Evolutionary conservation across 2,888 invertebrate genomes (phyloP).

Genomic region (Tinea trinotella): DNA sequence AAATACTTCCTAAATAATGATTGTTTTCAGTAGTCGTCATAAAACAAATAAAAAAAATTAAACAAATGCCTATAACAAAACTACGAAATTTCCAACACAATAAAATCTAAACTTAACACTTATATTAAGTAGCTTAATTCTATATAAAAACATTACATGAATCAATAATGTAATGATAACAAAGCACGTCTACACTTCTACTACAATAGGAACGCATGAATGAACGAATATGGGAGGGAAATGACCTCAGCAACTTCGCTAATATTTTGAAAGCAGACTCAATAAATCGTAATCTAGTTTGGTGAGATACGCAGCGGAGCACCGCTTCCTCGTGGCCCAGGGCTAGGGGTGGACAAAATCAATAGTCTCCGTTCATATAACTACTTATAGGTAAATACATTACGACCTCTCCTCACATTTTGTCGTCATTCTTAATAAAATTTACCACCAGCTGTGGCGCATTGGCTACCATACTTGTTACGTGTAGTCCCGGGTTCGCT

Average conservation of each 20-base stretch:
- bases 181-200: not conserved
- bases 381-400: slow-evolving; percentile 38
- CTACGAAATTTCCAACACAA: too few relatives aligned
- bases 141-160: not conserved
- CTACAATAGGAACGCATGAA: slow-evolving; percentile 7
- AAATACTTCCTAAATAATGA: too few relatives aligned
- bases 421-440: not conserved
- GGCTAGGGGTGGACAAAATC: slow-evolving; percentile 64
- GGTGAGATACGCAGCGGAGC: slow-evolving; percentile 1
- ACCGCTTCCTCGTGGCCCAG: not conserved
- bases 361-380: slow-evolving; percentile 61
- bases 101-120: too few relatives aligned
- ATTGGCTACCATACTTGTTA: too few relatives aligned
- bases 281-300: slow-evolving; percentile 38
- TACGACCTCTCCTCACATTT: slow-evolving; percentile 2
- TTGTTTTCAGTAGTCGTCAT: too few relatives aligned
- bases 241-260: slow-evolving; percentile 15
- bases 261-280: slow-evolving; percentile 33
- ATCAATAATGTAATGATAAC: slow-evolving; percentile 3
- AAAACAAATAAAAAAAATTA: too few relatives aligned
- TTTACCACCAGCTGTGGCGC: too few relatives aligned
- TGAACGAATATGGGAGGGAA: slow-evolving; percentile 14
- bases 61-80: too few relatives aligned
- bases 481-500: too few relatives aligned
- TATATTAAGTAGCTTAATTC: not conserved